Conservation (phyloP, 2,797 vertebrate species). For the Lacerta agilis region DNA sequence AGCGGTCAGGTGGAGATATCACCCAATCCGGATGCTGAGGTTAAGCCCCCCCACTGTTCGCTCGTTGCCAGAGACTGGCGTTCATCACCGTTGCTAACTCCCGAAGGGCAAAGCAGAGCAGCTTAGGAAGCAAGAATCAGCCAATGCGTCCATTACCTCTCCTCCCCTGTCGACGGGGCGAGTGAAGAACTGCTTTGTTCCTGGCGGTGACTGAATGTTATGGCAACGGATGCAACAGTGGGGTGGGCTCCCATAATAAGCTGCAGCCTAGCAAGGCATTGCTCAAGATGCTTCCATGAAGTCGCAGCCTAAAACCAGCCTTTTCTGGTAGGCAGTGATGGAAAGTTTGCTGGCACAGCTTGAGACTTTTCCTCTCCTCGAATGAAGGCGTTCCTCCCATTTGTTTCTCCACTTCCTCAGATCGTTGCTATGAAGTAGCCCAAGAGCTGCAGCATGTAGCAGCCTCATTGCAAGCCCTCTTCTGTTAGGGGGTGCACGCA, state of each 20-base stretch:
- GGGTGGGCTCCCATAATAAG: constrained; percentile 43
- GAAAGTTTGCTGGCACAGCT: constrained; percentile 75
- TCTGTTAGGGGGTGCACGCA: background rate
- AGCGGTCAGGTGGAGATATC: constrained; percentile 75
- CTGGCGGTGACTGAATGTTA: constrained; percentile 25
- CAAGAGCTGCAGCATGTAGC: background rate
- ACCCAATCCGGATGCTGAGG: constrained; percentile 85
- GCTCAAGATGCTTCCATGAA: constrained; percentile 76
- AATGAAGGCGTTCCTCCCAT: constrained; percentile 36
- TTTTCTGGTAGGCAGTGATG: constrained; percentile 76
- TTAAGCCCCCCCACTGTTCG: constrained; percentile 79
- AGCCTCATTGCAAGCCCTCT: background rate
- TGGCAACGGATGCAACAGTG: constrained; percentile 71
- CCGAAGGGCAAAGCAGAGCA: background rate
- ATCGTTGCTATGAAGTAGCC: background rate
- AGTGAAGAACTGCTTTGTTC: constrained; percentile 15
- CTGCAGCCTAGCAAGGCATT: constrained; percentile 70
- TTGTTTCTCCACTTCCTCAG: background rate
- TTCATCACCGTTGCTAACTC: constrained; percentile 19
- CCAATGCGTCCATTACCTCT: background rate
- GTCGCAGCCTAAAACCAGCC: constrained; percentile 79
- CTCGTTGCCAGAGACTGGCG: constrained; percentile 61
- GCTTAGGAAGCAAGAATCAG: background rate
- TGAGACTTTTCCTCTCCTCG: constrained; percentile 32
- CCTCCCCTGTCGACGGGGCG: background rate